phyloP scores from a whole-genome alignment of 2,888 invertebrate genomes.

The Minunthozetes semirufus region DNA sequence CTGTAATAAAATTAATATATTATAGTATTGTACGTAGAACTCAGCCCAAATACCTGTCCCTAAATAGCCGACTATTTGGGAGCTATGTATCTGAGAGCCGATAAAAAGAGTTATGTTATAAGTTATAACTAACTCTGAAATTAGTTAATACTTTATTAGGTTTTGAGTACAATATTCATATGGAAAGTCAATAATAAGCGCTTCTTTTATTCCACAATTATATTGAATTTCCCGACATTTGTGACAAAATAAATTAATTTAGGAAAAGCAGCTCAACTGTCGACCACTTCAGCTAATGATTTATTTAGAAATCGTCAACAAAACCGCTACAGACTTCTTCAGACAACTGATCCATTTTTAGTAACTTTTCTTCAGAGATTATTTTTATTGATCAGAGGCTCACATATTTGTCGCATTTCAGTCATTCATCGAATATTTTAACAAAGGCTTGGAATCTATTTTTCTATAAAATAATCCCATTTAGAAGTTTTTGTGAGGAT shows the following conservation, averaged over 20 bases:
- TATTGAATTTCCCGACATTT: constrained; percentile 8
- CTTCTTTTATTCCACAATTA: background rate
- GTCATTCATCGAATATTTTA: too few species aligned
- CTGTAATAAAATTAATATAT: background rate
- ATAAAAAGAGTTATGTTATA: background rate
- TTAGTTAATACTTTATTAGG: background rate
- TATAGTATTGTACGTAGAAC: background rate
- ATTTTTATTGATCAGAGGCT: background rate
- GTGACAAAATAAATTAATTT: constrained; percentile 23
- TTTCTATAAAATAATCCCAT: too few species aligned
- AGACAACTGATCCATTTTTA: background rate
- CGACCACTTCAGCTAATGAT: background rate
- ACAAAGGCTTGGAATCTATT: background rate
- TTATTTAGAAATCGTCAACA: background rate
- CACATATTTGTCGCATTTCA: too few species aligned
- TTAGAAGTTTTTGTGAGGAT: too few species aligned
- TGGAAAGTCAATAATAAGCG: constrained; percentile 8
- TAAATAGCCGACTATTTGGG: background rate
- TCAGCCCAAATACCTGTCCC: background rate
- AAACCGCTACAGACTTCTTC: background rate
- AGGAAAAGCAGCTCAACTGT: constrained; percentile 20
- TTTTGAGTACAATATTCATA: background rate
- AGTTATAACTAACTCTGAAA: background rate
- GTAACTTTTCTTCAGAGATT: background rate
- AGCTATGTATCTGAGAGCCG: background rate